phyloP scores from a whole-genome alignment of 2,888 invertebrate species.

The Eucera pruinosa region DNA sequence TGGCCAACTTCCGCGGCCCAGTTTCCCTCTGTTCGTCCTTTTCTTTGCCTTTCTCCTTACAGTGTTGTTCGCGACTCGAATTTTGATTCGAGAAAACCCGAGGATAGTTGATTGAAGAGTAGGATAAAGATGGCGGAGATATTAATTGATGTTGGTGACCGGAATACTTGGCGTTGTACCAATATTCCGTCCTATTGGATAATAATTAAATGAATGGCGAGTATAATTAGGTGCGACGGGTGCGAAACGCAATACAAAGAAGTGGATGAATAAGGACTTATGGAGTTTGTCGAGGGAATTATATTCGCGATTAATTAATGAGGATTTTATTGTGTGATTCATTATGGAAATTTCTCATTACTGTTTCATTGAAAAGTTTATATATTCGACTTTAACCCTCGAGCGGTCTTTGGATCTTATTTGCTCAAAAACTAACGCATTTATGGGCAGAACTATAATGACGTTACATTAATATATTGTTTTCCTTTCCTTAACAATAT shows the following conservation, averaged over 20 bases:
- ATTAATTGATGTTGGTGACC: constrained; percentile 31
- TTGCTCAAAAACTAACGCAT: too few relatives aligned
- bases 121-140: neutral
- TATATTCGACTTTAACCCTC: too few relatives aligned
- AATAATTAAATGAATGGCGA: constrained; percentile 17
- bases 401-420: too few relatives aligned
- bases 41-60: neutral
- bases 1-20: constrained; percentile 62
- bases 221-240: neutral
- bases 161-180: constrained; percentile 3
- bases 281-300: neutral
- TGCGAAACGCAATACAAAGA: neutral
- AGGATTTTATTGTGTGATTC: neutral
- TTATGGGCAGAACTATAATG: too few relatives aligned
- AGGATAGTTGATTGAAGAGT: neutral
- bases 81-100: neutral
- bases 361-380: too few relatives aligned
- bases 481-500: too few relatives aligned
- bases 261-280: neutral
- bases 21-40: constrained; percentile 10
- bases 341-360: too few relatives aligned
- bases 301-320: neutral
- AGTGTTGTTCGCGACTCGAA: neutral
- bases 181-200: constrained; percentile 1
- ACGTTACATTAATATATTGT: too few relatives aligned